These are phyloP conservation scores for Ptilonorhynchus violaceus DNA, from an alignment of 2,113 vertebrate species.

Conservation along the genomic window DNA sequence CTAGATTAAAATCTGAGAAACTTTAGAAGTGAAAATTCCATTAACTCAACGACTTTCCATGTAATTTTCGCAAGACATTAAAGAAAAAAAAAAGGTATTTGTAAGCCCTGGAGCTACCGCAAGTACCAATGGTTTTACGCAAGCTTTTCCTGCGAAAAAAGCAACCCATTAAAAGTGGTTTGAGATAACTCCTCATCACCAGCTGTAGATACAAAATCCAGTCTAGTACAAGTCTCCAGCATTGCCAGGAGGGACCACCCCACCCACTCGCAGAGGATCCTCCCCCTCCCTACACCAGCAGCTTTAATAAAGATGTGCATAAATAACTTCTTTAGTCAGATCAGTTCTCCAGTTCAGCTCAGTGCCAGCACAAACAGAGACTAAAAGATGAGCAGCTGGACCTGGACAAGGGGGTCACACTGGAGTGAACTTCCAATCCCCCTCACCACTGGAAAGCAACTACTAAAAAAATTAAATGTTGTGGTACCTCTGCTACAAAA, in stretches of 20 bases:
- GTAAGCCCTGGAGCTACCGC: neutral
- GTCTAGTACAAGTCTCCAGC: neutral
- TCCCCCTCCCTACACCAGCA: neutral
- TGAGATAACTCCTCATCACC: neutral
- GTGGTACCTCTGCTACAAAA: neutral
- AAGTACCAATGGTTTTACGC: neutral
- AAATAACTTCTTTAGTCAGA: neutral
- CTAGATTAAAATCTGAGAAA: neutral
- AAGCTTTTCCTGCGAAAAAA: neutral
- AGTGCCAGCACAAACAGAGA: neutral
- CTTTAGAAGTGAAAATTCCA: neutral
- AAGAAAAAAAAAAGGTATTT: neutral
- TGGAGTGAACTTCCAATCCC: neutral
- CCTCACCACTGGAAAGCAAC: neutral
- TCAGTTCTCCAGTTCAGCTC: neutral
- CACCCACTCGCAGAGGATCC: neutral
- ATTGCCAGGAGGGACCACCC: neutral
- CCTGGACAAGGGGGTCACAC: rapidly evolving
- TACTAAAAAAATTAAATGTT: neutral
- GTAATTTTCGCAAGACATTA: neutral
- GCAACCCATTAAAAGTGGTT: neutral
- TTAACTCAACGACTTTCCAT: neutral
- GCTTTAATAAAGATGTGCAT: neutral
- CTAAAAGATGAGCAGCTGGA: neutral
- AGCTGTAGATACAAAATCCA: neutral